phyloP scores from a whole-genome alignment of 2,888 invertebrate genomes.

The Eurois occulta region DNA sequence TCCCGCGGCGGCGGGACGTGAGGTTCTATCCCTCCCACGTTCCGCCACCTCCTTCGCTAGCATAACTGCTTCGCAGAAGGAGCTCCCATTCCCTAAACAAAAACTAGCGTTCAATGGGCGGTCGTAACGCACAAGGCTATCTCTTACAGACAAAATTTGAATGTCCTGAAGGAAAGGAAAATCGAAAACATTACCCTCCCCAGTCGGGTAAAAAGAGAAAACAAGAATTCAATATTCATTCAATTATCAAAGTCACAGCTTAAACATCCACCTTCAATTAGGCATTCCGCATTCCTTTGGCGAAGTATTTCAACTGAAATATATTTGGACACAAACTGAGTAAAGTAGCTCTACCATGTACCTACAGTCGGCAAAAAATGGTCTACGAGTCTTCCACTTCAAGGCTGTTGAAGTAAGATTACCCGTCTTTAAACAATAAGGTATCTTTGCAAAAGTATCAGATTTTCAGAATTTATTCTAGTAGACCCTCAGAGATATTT shows the following conservation, averaged over 20 bases:
- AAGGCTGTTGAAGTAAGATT: neutral
- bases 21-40: too few species aligned
- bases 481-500: neutral
- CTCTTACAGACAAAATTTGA: neutral
- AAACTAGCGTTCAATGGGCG: neutral
- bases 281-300: conserved; percentile 47
- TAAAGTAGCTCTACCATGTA: conserved; percentile 3
- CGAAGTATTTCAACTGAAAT: conserved; percentile 25
- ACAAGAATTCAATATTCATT: conserved; percentile 12
- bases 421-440: neutral
- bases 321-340: conserved; percentile 2
- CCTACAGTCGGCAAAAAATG: neutral
- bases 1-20: too few species aligned
- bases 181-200: neutral
- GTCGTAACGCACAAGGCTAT: neutral
- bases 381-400: neutral
- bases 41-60: too few species aligned
- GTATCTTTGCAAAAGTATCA: neutral
- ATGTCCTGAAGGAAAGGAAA: neutral
- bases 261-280: conserved; percentile 12
- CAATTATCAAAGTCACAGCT: conserved; percentile 10
- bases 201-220: neutral
- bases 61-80: too few species aligned
- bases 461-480: neutral
- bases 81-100: too few species aligned